Base-by-base conservation (phyloP, 2,888 invertebrate genomes). In the Hermodice carunculata region DNA sequence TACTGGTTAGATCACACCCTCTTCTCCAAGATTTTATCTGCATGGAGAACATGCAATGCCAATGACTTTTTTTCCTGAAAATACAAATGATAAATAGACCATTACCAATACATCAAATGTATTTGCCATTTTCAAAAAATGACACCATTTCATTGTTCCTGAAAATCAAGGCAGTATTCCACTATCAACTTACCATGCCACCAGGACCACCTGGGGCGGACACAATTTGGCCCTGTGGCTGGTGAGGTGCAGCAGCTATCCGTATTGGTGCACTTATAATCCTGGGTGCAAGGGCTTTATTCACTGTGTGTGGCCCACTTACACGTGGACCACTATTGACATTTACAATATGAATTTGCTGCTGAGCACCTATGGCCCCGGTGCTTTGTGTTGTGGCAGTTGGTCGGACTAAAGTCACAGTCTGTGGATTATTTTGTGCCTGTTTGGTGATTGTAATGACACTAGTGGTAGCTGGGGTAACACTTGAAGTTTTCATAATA, bases 331-430 rank as follows among this genome's bases (percentile, higher is more conserved):
- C 28, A n/a, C 26, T 28, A 42, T 37, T 57, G 46, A 62, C 28
- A 44, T 52, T 66, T 42, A 66, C 61, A 26, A 66, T 61, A 37
- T 66, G 66, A 37, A 66, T 66, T 29, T 48, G 29, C 40, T 32
- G 44, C 14, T 52, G 48, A 24, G 57, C 29, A n/a, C 43, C 57
- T 40, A 49, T 34, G 59, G 22, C 44, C 44, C n/a, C 44, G 6
- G 44, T n/a, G n/a, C n/a, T 49, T 5, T 29, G 43, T 5, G 53
- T 19, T 53, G 54, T 22, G 11, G 32, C 19, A 32, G 53, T 34
- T 22, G 51, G 62, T 46, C 66, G 31, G 26, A 63, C 54, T 14
- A 66, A 58, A 29, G 66, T 63, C 52, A 66, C 56, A 34, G 62
- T 58, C 49, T 62, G 66, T 63, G 61, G 58, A 28, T 29, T 49